phyloP scores from a whole-genome alignment of 1,140 invertebrate species.

The Eumaeus atala region DNA sequence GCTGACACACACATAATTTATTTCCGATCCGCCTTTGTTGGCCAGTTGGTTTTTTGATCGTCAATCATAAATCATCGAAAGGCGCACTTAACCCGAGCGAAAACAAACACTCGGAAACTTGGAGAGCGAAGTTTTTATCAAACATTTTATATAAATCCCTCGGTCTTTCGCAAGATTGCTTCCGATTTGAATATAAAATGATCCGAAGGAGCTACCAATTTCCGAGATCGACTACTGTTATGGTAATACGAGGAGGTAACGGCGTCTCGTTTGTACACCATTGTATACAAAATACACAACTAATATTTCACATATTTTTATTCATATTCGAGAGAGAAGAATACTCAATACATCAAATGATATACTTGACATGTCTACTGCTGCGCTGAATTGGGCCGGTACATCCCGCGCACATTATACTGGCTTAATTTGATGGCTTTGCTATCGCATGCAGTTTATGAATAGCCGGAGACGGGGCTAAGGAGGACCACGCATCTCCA shows the following conservation, averaged over 20 bases:
- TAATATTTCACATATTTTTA: constrained; percentile 13
- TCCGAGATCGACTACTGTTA: constrained; percentile 47
- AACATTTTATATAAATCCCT: constrained; percentile 21
- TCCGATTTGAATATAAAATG: constrained; percentile 42
- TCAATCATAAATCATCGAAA: constrained; percentile 34
- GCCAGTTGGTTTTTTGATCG: constrained; percentile 36
- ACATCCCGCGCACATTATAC: too few species aligned
- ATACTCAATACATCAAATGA: not conserved
- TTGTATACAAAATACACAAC: constrained; percentile 23
- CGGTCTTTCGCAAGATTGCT: constrained; percentile 18
- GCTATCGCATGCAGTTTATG: too few species aligned
- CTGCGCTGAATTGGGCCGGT: too few species aligned
- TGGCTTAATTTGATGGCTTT: too few species aligned
- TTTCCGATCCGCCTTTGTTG: constrained; percentile 55
- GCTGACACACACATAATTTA: constrained; percentile 58
- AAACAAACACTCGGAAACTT: constrained; percentile 31
- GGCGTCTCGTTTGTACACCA: constrained; percentile 35
- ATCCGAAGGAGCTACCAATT: constrained; percentile 29
- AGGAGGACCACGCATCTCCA: too few species aligned
- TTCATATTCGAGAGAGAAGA: not conserved
- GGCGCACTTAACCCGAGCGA: constrained; percentile 25
- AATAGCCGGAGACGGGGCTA: too few species aligned
- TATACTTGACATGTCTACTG: too few species aligned
- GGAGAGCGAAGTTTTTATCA: not conserved
- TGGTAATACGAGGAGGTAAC: constrained; percentile 42